Evolutionary conservation across 2,888 invertebrate species (phyloP).

Genomic region (Drosophila histrio): DNA sequence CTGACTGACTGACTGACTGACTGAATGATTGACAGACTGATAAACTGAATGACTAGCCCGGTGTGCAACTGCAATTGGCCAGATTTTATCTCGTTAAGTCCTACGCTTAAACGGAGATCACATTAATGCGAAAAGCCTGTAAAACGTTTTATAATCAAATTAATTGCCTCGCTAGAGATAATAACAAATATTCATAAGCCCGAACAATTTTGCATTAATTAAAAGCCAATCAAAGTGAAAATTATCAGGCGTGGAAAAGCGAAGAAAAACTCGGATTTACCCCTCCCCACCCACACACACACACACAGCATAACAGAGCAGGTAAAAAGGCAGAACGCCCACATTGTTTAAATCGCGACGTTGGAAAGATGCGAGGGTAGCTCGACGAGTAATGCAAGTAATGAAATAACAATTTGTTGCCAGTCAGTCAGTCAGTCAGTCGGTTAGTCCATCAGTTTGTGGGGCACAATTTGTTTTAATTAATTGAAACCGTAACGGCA

Average conservation of each 20-base stretch:
- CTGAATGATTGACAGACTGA: not conserved
- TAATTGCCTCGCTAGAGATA: slow-evolving; percentile 56
- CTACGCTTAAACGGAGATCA: slow-evolving; percentile 3
- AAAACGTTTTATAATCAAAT: slow-evolving; percentile 70
- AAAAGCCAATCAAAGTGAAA: slow-evolving; percentile 67
- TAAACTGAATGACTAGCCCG: not conserved
- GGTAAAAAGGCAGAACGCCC: slow-evolving; percentile 39
- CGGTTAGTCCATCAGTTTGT: slow-evolving; percentile 1
- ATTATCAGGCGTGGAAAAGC: slow-evolving; percentile 39
- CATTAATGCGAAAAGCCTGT: slow-evolving; percentile 27
- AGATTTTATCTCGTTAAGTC: not conserved
- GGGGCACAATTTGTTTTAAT: slow-evolving; percentile 73
- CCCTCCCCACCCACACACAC: not conserved
- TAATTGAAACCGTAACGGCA: slow-evolving; percentile 68
- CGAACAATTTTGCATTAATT: slow-evolving; percentile 68
- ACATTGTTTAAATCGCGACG: slow-evolving; percentile 44
- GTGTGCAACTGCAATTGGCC: not conserved
- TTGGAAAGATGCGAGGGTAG: slow-evolving; percentile 45
- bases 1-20: slow-evolving; percentile 9
- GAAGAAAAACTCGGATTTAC: not conserved
- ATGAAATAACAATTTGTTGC: slow-evolving; percentile 72
- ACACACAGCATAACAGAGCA: slow-evolving; percentile 11
- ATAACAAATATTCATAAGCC: slow-evolving; percentile 67
- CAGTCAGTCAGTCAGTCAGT: slow-evolving; percentile 8
- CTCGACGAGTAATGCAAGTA: slow-evolving; percentile 61